Percentiles rank a stretch among this genome's conserved stretches.
These are phyloP conservation scores for Brotula barbata DNA, from an alignment of 2,797 vertebrate species.

Conservation along the genomic window DNA sequence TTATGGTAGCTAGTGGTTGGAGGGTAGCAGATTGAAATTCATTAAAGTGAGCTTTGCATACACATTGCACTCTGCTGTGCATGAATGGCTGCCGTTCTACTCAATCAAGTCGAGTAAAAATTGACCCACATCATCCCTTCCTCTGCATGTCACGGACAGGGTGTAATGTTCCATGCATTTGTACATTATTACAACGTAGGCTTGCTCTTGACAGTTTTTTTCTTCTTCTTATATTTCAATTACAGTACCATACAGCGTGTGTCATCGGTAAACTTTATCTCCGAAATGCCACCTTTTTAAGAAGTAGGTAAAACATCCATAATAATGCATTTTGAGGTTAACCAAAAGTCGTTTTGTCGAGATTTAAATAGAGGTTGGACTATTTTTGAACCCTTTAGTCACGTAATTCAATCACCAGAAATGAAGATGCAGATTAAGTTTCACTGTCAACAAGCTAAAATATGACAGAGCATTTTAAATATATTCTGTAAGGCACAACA, in stretches of 20 bases:
- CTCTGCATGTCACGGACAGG: conserved; percentile 36
- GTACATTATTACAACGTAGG: conserved; percentile 48
- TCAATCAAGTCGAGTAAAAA: conserved; percentile 68
- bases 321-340: too few species aligned
- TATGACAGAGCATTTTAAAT: too few species aligned
- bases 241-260: conserved; percentile 16
- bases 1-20: conserved; percentile 44
- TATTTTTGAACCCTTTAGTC: too few species aligned
- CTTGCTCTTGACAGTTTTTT: conserved; percentile 35
- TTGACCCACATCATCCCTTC: conserved; percentile 57
- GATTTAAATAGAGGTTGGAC: too few species aligned
- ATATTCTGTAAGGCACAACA: too few species aligned
- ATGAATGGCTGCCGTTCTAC: conserved; percentile 63
- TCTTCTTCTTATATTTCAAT: conserved; percentile 20
- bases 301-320: too few species aligned
- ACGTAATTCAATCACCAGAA: too few species aligned
- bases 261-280: too few species aligned
- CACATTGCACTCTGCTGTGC: conserved; percentile 42
- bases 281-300: too few species aligned
- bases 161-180: conserved; percentile 51
- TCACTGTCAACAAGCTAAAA: conserved; percentile 13
- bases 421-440: background rate
- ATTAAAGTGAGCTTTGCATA: conserved; percentile 63
- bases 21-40: conserved; percentile 61
- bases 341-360: too few species aligned